These are phyloP conservation scores for Telmatherina bonti DNA, from an alignment of 2,797 vertebrate genomes.

Conservation along the genomic window DNA sequence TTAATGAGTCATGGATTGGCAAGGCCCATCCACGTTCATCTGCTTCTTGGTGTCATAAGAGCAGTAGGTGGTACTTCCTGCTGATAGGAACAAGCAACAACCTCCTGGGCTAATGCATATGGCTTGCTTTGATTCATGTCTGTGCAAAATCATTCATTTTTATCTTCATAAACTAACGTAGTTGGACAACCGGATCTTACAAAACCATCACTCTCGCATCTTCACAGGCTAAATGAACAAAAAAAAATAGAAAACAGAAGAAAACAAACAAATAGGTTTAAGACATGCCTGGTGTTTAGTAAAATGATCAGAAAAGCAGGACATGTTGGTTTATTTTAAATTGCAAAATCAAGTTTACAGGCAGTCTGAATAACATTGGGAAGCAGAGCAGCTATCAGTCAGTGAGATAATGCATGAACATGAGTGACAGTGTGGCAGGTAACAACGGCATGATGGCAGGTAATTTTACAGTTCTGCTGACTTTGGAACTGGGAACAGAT, in stretches of 20 bases:
- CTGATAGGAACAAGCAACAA: background rate
- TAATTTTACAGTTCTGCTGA: constrained; percentile 2
- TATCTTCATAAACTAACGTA: background rate
- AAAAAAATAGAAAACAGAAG: no score
- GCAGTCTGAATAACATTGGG: background rate
- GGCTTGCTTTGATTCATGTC: background rate
- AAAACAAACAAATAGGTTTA: background rate
- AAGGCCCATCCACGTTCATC: background rate
- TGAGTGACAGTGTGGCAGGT: constrained; percentile 10
- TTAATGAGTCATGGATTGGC: background rate
- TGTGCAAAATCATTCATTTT: background rate
- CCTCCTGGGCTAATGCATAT: background rate
- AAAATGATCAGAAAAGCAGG: background rate
- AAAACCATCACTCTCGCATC: no score
- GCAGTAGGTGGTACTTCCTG: background rate
- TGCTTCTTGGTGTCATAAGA: background rate
- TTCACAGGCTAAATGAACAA: no score
- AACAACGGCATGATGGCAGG: background rate
- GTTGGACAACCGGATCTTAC: background rate
- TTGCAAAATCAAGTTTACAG: background rate
- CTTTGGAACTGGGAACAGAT: background rate
- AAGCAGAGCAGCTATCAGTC: background rate
- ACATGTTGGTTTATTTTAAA: background rate
- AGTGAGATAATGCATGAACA: background rate
- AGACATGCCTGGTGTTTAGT: background rate